Percentiles rank a stretch among this genome's conserved stretches.
Evolutionary conservation across 1,140 invertebrate species (phyloP).

Genomic region (Triops cancriformis): DNA sequence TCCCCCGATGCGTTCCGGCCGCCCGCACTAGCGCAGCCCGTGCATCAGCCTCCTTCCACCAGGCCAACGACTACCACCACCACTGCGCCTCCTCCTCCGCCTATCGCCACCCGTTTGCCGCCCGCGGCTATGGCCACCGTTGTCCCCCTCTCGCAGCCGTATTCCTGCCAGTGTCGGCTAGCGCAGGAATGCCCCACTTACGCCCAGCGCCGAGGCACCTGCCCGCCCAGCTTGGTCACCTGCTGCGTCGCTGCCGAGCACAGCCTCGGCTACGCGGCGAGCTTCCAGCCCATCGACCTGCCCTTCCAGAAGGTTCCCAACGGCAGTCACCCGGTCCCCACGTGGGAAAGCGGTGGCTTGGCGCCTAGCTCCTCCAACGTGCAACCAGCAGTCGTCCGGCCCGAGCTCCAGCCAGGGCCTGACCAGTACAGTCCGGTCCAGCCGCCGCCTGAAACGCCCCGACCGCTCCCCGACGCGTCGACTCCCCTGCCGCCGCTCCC

Average conservation of each 20-base stretch:
- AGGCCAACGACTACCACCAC: background rate
- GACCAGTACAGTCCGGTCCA: background rate
- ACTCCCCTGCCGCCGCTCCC: background rate
- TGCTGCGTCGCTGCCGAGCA: conserved; percentile 21
- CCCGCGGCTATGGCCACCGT: background rate
- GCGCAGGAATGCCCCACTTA: conserved; percentile 18
- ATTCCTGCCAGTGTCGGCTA: conserved; percentile 15
- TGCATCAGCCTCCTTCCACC: background rate
- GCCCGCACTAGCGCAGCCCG: too few species aligned
- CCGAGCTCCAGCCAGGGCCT: background rate
- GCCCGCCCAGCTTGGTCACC: background rate
- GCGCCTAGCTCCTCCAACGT: background rate
- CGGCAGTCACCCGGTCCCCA: background rate
- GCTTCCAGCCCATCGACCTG: conserved; percentile 15
- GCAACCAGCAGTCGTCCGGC: background rate
- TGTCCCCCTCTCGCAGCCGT: background rate
- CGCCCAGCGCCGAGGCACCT: background rate
- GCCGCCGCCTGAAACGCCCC: background rate
- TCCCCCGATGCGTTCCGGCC: conserved; percentile 16
- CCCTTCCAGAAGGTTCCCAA: conserved; percentile 23
- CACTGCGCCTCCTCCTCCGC: background rate
- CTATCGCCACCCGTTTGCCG: background rate
- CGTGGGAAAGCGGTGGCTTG: background rate
- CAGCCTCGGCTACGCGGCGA: background rate
- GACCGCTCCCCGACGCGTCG: background rate